phyloP scores from a whole-genome alignment of 92 coral and sea anemone genomes.

The Epizoanthus rinbou region DNA sequence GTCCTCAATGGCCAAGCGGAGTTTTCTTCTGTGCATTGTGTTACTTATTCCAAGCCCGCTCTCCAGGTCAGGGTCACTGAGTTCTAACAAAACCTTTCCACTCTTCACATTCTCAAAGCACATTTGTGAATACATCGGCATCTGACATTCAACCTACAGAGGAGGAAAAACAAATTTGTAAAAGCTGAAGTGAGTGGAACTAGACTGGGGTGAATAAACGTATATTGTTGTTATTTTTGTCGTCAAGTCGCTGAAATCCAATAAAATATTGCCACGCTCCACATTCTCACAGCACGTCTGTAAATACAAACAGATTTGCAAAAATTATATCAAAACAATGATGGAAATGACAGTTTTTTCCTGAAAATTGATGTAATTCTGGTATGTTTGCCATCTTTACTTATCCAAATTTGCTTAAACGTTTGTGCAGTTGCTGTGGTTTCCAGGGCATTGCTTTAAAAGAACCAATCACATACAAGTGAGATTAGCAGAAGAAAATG shows the following conservation, averaged over 20 bases:
- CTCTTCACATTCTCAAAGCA: slow-evolving; percentile 94
- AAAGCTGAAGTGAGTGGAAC: no score
- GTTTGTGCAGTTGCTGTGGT: no score
- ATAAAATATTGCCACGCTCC: slow-evolving; percentile 84
- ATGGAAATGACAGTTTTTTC: no score
- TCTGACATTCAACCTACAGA: slow-evolving; percentile 81
- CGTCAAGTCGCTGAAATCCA: slow-evolving; percentile 87
- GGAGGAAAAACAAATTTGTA: not conserved
- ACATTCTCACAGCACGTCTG: slow-evolving; percentile 91
- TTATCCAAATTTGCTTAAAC: no score
- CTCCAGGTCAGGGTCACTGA: slow-evolving; percentile 87
- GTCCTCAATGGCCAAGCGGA: slow-evolving; percentile 96
- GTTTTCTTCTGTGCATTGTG: slow-evolving; percentile 85
- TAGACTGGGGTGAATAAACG: slow-evolving; percentile 22
- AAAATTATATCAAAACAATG: no score
- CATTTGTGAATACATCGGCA: slow-evolving; percentile 95
- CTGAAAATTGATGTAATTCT: no score
- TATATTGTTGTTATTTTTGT: no score
- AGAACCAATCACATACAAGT: no score
- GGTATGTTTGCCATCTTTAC: no score
- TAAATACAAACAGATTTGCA: slow-evolving; percentile 93
- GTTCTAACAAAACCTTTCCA: slow-evolving; percentile 87
- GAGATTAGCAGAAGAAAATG: no score
- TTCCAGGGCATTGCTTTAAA: no score
- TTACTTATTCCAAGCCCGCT: slow-evolving; percentile 81